These are phyloP conservation scores for Hyposmocoma kahamanoa DNA, from an alignment of 1,140 invertebrate genomes.

Conservation along the genomic window DNA sequence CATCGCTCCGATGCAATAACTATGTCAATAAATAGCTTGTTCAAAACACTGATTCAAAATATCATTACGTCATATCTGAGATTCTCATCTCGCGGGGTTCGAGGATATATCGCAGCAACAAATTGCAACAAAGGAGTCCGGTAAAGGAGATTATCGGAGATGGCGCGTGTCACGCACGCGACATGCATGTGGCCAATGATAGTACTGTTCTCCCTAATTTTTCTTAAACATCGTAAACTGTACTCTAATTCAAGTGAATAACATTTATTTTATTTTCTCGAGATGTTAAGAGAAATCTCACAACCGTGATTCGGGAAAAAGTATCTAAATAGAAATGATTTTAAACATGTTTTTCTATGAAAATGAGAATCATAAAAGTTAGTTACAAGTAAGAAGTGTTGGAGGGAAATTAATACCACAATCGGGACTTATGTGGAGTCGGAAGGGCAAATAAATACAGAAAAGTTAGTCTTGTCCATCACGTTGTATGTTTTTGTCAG, in stretches of 20 bases:
- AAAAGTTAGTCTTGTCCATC: too few species aligned
- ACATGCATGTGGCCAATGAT: constrained; percentile 40
- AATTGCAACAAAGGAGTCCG: constrained; percentile 65
- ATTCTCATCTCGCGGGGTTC: constrained; percentile 51
- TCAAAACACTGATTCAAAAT: constrained; percentile 64
- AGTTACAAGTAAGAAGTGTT: constrained; percentile 62
- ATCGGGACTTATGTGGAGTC: constrained; percentile 62
- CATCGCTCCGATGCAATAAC: too few species aligned
- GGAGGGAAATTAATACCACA: constrained; percentile 71
- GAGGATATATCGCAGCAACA: constrained; percentile 47
- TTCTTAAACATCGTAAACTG: constrained; percentile 16
- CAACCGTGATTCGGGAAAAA: constrained; percentile 16
- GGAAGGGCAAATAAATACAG: constrained; percentile 54
- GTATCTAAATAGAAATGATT: constrained; percentile 13
- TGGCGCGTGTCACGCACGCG: constrained; percentile 58
- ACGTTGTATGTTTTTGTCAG: too few species aligned
- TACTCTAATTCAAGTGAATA: constrained; percentile 13
- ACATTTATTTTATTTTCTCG: constrained; percentile 11
- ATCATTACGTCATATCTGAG: constrained; percentile 67
- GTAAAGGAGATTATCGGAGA: constrained; percentile 65
- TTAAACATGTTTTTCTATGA: constrained; percentile 22
- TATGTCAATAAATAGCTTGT: constrained; percentile 37
- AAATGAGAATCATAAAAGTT: constrained; percentile 21
- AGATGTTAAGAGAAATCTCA: constrained; percentile 4
- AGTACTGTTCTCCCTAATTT: constrained; percentile 36